Percentiles rank a stretch among this genome's conserved stretches.
phyloP scores from a whole-genome alignment of 2,888 invertebrate genomes.

The Cheilosia pagana region DNA sequence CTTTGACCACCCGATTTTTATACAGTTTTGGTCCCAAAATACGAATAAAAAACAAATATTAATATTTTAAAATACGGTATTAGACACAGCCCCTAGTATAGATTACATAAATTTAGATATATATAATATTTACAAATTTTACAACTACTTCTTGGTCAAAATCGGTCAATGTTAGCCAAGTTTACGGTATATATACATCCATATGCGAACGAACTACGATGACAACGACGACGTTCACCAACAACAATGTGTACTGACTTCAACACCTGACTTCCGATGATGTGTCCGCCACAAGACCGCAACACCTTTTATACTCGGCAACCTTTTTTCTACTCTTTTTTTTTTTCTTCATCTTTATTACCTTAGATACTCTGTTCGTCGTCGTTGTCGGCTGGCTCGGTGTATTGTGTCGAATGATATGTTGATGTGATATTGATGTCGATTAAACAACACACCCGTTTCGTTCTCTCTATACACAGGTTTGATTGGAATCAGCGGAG shows the following conservation, averaged over 20 bases:
- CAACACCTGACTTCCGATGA: slow-evolving; percentile 75
- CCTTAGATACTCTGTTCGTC: slow-evolving; percentile 45
- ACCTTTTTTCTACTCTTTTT: slow-evolving; percentile 49
- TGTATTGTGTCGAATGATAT: slow-evolving; percentile 35
- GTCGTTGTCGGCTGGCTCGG: slow-evolving; percentile 6
- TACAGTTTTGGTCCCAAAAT: no score
- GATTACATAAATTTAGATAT: no score
- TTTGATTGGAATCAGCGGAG: slow-evolving; percentile 20
- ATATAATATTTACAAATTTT: no score
- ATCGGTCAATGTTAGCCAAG: no score
- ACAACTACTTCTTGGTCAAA: no score
- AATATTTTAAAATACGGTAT: no score
- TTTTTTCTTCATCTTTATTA: slow-evolving; percentile 39
- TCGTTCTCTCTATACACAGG: slow-evolving; percentile 42
- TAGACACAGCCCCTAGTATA: no score
- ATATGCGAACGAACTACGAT: slow-evolving; percentile 4
- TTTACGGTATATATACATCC: slow-evolving; percentile 3
- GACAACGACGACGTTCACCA: slow-evolving; percentile 45
- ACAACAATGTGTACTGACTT: slow-evolving; percentile 60
- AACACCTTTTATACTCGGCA: slow-evolving; percentile 66
- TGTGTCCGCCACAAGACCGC: slow-evolving; percentile 72
- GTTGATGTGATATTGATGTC: slow-evolving; percentile 56
- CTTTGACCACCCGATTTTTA: no score
- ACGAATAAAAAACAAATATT: no score
- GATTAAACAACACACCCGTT: slow-evolving; percentile 50